Base-by-base conservation (phyloP, 2,113 vertebrate species). In the Columba janthina region DNA sequence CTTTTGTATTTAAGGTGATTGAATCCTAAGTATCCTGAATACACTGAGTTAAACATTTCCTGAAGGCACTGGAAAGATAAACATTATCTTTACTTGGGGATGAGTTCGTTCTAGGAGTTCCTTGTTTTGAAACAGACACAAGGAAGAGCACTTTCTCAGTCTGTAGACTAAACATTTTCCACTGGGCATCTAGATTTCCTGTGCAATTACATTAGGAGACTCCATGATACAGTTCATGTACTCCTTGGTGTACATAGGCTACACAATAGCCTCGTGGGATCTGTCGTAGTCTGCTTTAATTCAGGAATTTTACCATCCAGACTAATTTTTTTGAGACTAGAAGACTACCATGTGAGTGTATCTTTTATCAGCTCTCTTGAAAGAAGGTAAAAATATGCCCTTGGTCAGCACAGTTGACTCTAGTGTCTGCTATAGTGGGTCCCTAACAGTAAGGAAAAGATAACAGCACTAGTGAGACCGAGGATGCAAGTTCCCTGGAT, bases 281-380 rank as follows among this genome's bases (percentile, higher is more conserved):
- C 18, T 71, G 34, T 28, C 42, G 34, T 48, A 42, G 2, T 71
- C 48, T 85, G 24, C 10, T 72, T 60, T 57, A 42, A 15, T 53
- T 75, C 34, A 61, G 44, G 19, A 75, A 34, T 66, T 82, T 79
- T 60, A 31, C 25, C 11, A 36, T 22, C 18, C 20, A 4, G 0
- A 42, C 6, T 50, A 51, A 17, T 40, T 51, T 65, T 85, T 77
- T 62, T 69, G 48, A 58, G 10, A 78, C 5, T 18, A 48, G 46
- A 57, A 54, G 11, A 25, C 28, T 42, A 10, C 1, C 3, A 48
- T 1, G 5, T 5, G 3, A 29, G 20, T 12, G 5, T 15, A 19
- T 67, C 69, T 77, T 66, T 48, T 38, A 21, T 22, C 46, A 38
- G 22, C n/a, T 20, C 38, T 46, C 54, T 22, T 88, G 15, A 88